Evolutionary conservation across 1,140 invertebrate genomes (phyloP).

Genomic region (Cepaea nemoralis): DNA sequence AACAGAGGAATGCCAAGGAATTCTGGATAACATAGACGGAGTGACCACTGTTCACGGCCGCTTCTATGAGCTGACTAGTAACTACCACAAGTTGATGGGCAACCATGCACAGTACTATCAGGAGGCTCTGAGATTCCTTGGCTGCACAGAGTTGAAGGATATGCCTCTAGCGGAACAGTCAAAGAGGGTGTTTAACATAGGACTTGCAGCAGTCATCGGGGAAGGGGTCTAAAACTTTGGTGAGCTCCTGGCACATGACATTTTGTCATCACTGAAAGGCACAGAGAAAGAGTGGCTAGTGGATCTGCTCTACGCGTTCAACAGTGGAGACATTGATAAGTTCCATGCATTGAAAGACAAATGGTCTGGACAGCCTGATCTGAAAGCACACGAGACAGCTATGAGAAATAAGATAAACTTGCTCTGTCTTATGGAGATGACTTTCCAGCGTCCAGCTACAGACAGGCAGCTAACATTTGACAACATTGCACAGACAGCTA

Average conservation of each 20-base stretch:
- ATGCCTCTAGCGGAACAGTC: constrained; percentile 78
- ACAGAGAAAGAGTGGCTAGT: constrained; percentile 91
- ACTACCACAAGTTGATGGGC: constrained; percentile 88
- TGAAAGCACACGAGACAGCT: constrained; percentile 86
- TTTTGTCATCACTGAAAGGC: constrained; percentile 85
- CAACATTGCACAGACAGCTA: constrained; percentile 90
- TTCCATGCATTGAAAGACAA: constrained; percentile 86
- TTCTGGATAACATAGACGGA: constrained; percentile 90
- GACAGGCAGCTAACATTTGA: constrained; percentile 87
- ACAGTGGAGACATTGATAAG: constrained; percentile 88
- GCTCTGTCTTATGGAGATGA: constrained; percentile 95
- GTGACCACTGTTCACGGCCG: constrained; percentile 93
- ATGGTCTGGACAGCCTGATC: constrained; percentile 86
- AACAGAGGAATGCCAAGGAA: constrained; percentile 89
- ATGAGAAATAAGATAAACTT: constrained; percentile 93
- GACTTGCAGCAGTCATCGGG: constrained; percentile 92
- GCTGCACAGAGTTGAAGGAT: constrained; percentile 85
- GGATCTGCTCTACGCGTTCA: constrained; percentile 91
- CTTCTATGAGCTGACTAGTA: constrained; percentile 94
- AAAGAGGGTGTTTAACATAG: constrained; percentile 90
- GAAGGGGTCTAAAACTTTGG: constrained; percentile 98
- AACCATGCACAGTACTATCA: constrained; percentile 95
- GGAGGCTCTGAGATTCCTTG: constrained; percentile 93
- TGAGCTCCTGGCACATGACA: constrained; percentile 94
- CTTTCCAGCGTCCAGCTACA: constrained; percentile 79